A percentile compares a stretch with the other conserved stretches of the same genome.
These are phyloP conservation scores for Plagiodera versicolora DNA, from an alignment of 2,888 invertebrate genomes.

Conservation along the genomic window DNA sequence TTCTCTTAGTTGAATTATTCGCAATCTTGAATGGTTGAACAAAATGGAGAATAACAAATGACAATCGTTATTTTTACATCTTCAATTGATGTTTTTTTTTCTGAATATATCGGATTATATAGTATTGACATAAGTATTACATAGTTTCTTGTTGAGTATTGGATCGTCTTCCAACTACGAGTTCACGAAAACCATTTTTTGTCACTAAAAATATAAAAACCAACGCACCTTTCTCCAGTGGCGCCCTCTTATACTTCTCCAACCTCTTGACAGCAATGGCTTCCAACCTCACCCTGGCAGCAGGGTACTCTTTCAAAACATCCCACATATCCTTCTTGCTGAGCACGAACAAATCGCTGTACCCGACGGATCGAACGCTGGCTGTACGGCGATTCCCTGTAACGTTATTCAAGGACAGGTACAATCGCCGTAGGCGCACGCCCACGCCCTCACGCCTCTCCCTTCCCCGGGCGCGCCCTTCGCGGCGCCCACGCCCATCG, in stretches of 20 bases:
- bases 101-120: too few relatives aligned
- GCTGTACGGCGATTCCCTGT: slow-evolving; percentile 97
- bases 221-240: slow-evolving; percentile 84
- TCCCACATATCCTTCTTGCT: slow-evolving; percentile 99
- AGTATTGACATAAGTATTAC: too few relatives aligned
- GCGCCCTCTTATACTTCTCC: slow-evolving; percentile 96
- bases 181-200: too few relatives aligned
- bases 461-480: neutral
- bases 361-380: slow-evolving; percentile 96
- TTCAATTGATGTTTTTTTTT: too few relatives aligned
- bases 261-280: slow-evolving; percentile 96
- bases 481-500: neutral
- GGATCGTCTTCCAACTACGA: too few relatives aligned
- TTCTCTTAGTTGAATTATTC: too few relatives aligned
- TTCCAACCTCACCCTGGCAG: slow-evolving; percentile 90
- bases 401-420: slow-evolving; percentile 22
- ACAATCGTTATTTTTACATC: neutral
- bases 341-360: slow-evolving; percentile 97
- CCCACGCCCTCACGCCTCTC: neutral
- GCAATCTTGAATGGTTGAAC: too few relatives aligned
- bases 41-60: neutral
- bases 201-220: neutral
- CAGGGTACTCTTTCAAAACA: slow-evolving; percentile 94
- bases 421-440: slow-evolving; percentile 3
- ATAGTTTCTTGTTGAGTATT: too few relatives aligned